Percentiles rank a stretch among this genome's conserved stretches.
phyloP scores from a whole-genome alignment of 2,888 invertebrate genomes.

The Tenthredo scrophulariae region DNA sequence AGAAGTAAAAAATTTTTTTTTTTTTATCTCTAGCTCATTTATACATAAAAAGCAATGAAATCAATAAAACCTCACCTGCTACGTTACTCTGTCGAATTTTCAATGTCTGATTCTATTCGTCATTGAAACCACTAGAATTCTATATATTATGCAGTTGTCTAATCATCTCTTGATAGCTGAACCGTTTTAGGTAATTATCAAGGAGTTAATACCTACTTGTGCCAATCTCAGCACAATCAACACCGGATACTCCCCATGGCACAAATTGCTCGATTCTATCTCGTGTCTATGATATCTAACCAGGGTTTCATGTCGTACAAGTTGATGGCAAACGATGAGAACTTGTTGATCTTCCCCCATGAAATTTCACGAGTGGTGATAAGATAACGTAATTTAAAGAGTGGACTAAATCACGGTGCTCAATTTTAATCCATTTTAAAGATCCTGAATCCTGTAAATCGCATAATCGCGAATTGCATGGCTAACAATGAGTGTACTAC shows the following conservation, averaged over 20 bases:
- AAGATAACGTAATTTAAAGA: background rate
- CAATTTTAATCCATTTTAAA: background rate
- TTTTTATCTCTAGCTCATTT: background rate
- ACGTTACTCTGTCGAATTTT: background rate
- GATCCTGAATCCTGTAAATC: conserved; percentile 8
- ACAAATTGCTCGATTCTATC: background rate
- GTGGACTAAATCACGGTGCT: background rate
- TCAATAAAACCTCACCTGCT: background rate
- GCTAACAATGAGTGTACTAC: conserved; percentile 24
- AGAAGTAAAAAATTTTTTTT: background rate
- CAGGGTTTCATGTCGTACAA: background rate
- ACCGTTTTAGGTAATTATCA: background rate
- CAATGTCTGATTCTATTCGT: background rate
- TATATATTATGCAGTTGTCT: background rate
- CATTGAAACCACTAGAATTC: background rate
- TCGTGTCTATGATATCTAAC: background rate
- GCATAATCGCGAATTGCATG: background rate
- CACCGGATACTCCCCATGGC: background rate
- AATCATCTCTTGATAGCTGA: background rate
- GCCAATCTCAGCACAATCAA: background rate
- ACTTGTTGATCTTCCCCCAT: background rate
- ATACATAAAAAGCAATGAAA: background rate
- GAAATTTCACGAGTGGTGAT: background rate
- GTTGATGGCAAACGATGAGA: background rate
- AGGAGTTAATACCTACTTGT: background rate